Base-by-base conservation (phyloP, 2,797 vertebrate genomes). In the Hydrophis major region DNA sequence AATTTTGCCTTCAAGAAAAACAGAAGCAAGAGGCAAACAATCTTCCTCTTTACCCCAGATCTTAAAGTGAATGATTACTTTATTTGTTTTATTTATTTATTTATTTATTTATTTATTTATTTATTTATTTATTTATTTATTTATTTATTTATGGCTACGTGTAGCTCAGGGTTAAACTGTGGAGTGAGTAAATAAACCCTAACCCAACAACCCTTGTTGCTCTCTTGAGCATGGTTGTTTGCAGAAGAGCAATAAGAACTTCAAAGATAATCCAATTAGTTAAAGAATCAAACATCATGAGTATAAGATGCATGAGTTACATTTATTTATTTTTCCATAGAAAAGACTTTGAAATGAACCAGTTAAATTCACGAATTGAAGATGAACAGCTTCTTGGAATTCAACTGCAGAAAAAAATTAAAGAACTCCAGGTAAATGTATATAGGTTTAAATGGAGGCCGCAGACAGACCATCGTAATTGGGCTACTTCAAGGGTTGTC, bases 351-450 rank as follows among this genome's bases (percentile, higher is more conserved):
- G 99, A 99, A 95, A 94, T 98, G 93, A 97, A 96, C 94, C 98
- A 99, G 32, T 90, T 99, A 93, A 98, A 97, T 37, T 98, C 98
- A 18, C 98, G 98, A 90, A 95, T 99, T 94, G 99, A 99, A 94
- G 99, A 99, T 4, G 98, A 99, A 78, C 98, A 99, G 95, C 98
- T 97, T 87, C 91, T 98, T 50, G 97, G 97, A 16, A 91, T 96
- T 74, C 98, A 98, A 91, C 97, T 99, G 74, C 99, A 99, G 96
- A 99, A 99, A 97, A 99, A 98, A 96, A 98, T 99, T 95, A 99
- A 99, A 95, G 99, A 99, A 95, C 96, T 98, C 47, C 99, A 99
- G 98, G 99, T 99, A 94, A 42, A 91, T 22, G 69, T 56, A 18
- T 28, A 12, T 92, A 89, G 12, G 89, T 2, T 63, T 94, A 22